These are phyloP conservation scores for Spodoptera frugiperda DNA, from an alignment of 1,140 invertebrate genomes.

Conservation along the genomic window DNA sequence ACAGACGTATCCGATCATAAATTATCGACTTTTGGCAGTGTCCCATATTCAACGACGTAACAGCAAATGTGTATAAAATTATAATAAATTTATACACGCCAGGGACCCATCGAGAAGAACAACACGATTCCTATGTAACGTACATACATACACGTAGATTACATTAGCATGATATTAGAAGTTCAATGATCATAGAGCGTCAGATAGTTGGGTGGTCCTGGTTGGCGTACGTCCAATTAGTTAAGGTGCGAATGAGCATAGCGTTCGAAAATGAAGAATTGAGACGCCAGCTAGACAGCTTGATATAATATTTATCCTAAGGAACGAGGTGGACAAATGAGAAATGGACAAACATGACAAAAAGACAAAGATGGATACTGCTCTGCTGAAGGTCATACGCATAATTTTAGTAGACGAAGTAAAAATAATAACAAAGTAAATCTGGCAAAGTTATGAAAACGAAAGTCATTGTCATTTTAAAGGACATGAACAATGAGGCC, in stretches of 20 bases:
- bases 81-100: conserved; percentile 22
- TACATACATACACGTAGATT: conserved; percentile 28
- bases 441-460: conserved; percentile 20
- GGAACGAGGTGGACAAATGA: conserved; percentile 19
- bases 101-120: conserved; percentile 8
- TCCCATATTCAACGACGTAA: conserved; percentile 33
- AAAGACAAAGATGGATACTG: neutral
- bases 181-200: conserved; percentile 57
- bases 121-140: conserved; percentile 9
- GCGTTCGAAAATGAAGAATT: conserved; percentile 41
- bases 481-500: conserved; percentile 10
- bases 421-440: conserved; percentile 17
- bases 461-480: conserved; percentile 5
- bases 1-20: conserved; percentile 42
- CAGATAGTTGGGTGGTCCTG: conserved; percentile 59
- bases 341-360: conserved; percentile 38
- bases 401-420: too few species aligned
- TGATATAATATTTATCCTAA: conserved; percentile 24
- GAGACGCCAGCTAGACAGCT: conserved; percentile 40
- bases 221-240: conserved; percentile 61
- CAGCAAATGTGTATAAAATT: conserved; percentile 30
- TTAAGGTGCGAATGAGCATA: conserved; percentile 59
- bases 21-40: conserved; percentile 41
- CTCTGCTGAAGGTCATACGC: neutral
- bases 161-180: conserved; percentile 45